These are phyloP conservation scores for Sternotherus odoratus DNA, from an alignment of 2,797 vertebrate genomes.

Conservation along the genomic window DNA sequence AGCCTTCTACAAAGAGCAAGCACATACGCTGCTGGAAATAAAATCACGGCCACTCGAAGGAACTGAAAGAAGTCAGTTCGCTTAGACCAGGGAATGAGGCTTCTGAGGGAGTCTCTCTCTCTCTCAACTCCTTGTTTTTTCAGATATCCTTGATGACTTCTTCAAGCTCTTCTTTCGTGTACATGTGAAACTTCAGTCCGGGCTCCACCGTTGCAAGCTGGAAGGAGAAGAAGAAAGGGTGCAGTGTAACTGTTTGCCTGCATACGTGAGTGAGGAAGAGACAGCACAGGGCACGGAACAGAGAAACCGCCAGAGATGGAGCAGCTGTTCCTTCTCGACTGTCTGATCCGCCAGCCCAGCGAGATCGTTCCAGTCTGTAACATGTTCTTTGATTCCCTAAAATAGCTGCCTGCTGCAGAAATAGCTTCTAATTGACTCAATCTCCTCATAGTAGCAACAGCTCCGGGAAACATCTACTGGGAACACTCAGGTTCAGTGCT, in stretches of 20 bases:
- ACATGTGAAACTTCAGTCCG: constrained; percentile 98
- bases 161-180: constrained; percentile 98
- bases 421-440: constrained; percentile 75
- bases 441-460: constrained; percentile 52
- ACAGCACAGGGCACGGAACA: neutral
- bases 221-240: constrained; percentile 68
- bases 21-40: constrained; percentile 59
- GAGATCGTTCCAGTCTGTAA: constrained; percentile 57
- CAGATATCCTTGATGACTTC: constrained; percentile 99
- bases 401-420: constrained; percentile 78
- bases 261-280: neutral
- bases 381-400: constrained; percentile 54
- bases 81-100: constrained; percentile 42
- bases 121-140: constrained; percentile 40
- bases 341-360: constrained; percentile 70
- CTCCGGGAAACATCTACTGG: neutral
- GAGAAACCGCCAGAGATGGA: neutral
- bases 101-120: constrained; percentile 40
- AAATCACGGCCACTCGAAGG: constrained; percentile 66
- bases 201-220: constrained; percentile 97
- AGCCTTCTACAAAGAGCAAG: constrained; percentile 59
- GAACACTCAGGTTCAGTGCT: neutral
- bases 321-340: constrained; percentile 71
- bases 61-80: constrained; percentile 52
- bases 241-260: constrained; percentile 29